These are phyloP conservation scores for Stegostoma tigrinum DNA, from an alignment of 2,113 vertebrate species.

Conservation along the genomic window DNA sequence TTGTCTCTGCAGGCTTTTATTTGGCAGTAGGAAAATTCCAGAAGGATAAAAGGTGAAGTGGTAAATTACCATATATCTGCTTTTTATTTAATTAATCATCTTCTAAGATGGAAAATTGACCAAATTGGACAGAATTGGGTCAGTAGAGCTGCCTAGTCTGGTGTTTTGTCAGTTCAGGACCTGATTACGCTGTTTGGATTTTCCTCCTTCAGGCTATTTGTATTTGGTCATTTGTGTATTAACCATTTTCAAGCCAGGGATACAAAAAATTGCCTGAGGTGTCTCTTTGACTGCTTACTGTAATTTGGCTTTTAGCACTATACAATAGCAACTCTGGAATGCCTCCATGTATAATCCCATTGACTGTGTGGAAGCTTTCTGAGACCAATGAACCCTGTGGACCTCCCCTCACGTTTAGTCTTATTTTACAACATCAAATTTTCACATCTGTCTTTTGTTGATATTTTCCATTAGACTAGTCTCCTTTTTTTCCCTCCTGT, in stretches of 20 bases:
- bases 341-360: neutral
- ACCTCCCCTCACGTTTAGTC: neutral
- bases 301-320: neutral
- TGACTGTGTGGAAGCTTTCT: neutral
- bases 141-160: neutral
- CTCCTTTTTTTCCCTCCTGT: neutral
- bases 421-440: neutral
- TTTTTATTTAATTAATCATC: neutral
- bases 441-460: conserved; percentile 25
- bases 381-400: neutral
- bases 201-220: neutral
- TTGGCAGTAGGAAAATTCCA: neutral
- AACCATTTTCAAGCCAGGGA: neutral
- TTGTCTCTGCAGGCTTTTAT: neutral
- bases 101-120: neutral
- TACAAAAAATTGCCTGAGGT: neutral
- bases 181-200: neutral
- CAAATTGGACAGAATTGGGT: neutral
- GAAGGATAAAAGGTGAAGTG: neutral
- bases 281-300: neutral
- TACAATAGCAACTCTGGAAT: neutral
- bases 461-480: neutral
- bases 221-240: neutral
- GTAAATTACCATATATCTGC: neutral
- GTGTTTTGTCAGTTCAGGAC: neutral